Evolutionary conservation across 1,140 invertebrate species (phyloP).

Genomic region (Cydia splendana): DNA sequence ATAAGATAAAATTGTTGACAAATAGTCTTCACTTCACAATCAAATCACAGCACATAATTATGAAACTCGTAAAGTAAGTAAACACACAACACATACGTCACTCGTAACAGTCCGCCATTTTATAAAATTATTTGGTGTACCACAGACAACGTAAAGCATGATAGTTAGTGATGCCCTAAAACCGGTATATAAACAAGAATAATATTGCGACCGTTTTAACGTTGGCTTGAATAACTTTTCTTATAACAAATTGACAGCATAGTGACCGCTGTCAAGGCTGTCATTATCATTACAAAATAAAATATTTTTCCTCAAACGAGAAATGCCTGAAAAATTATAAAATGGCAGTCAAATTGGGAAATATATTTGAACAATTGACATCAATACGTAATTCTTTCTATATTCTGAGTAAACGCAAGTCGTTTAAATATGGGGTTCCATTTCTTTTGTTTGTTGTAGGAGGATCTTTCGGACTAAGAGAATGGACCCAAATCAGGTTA

Average conservation of each 20-base stretch:
- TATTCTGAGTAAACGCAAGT: slow-evolving; percentile 58
- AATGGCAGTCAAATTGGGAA: slow-evolving; percentile 46
- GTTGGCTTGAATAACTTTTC: neutral
- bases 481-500: slow-evolving; percentile 86
- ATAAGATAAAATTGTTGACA: slow-evolving; percentile 43
- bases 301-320: neutral
- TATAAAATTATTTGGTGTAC: slow-evolving; percentile 58
- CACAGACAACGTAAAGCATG: slow-evolving; percentile 19
- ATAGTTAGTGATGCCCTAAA: slow-evolving; percentile 16
- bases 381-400: slow-evolving; percentile 46
- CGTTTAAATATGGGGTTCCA: slow-evolving; percentile 82
- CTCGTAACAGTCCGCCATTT: slow-evolving; percentile 69
- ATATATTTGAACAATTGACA: slow-evolving; percentile 41
- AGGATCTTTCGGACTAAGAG: slow-evolving; percentile 85
- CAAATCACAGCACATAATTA: slow-evolving; percentile 57
- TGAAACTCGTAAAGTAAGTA: slow-evolving; percentile 53
- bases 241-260: neutral
- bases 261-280: slow-evolving; percentile 24
- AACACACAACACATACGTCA: slow-evolving; percentile 77
- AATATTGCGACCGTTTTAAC: neutral
- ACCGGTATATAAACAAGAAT: neutral
- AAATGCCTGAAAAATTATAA: slow-evolving; percentile 6
- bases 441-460: slow-evolving; percentile 85
- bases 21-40: slow-evolving; percentile 60
- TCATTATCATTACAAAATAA: slow-evolving; percentile 34